These are phyloP conservation scores for Pocillopora grandis DNA, from an alignment of 92 coral and sea anemone species.

Conservation along the genomic window DNA sequence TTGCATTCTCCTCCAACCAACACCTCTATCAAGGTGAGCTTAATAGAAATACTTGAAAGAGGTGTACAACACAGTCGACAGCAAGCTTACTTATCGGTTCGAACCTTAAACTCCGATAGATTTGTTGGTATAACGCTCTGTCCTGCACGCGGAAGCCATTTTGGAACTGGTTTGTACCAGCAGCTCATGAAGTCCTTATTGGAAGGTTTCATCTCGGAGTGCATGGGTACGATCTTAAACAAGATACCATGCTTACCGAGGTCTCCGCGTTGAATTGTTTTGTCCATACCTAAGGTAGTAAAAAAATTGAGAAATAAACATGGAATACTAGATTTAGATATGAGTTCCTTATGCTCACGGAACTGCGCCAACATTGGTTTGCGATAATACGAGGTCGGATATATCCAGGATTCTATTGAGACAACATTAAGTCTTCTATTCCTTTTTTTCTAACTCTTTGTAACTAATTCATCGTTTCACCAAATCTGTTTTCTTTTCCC, in stretches of 20 bases:
- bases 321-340: neutral
- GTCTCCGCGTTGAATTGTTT: slow-evolving; percentile 98
- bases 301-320: neutral
- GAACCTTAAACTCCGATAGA: slow-evolving; percentile 83
- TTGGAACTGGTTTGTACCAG: slow-evolving; percentile 86
- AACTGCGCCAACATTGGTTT: too few relatives aligned
- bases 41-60: too few relatives aligned
- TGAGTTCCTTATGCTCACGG: too few relatives aligned
- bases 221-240: slow-evolving; percentile 93
- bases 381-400: too few relatives aligned
- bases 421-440: too few relatives aligned
- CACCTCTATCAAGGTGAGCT: too few relatives aligned
- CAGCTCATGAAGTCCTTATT: slow-evolving; percentile 82
- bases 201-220: slow-evolving; percentile 72
- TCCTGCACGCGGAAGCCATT: slow-evolving; percentile 83
- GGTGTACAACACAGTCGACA: too few relatives aligned
- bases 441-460: too few relatives aligned
- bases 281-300: slow-evolving; percentile 83
- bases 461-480: too few relatives aligned
- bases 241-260: slow-evolving; percentile 81
- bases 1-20: too few relatives aligned
- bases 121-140: slow-evolving; percentile 92
- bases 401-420: too few relatives aligned
- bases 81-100: neutral
- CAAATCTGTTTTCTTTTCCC: too few relatives aligned